These are phyloP conservation scores for Halocaridina rubra DNA, from an alignment of 2,888 invertebrate genomes.

Conservation along the genomic window DNA sequence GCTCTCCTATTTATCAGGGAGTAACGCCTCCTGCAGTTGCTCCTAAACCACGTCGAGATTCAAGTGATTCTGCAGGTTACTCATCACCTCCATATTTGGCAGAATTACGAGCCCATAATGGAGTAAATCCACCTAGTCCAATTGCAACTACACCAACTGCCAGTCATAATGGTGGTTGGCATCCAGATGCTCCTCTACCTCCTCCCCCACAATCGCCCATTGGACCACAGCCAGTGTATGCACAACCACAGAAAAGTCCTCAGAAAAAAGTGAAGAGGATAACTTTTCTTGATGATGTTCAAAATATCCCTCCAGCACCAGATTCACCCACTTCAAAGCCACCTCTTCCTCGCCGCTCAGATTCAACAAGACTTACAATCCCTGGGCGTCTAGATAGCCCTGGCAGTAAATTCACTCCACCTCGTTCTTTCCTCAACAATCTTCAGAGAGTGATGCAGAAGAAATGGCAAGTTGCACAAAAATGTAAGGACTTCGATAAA, in stretches of 20 bases:
- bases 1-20: constrained; percentile 39
- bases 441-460: constrained; percentile 92
- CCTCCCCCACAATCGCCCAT: constrained; percentile 52
- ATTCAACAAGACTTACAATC: constrained; percentile 75
- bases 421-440: constrained; percentile 84
- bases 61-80: constrained; percentile 30
- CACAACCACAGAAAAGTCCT: constrained; percentile 58
- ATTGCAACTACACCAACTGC: neutral
- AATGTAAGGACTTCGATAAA: constrained; percentile 88
- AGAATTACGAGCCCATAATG: constrained; percentile 40
- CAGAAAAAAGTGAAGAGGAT: constrained; percentile 58
- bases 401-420: constrained; percentile 66
- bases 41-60: constrained; percentile 49
- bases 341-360: constrained; percentile 75
- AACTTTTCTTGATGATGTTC: constrained; percentile 64
- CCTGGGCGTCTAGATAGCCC: constrained; percentile 68
- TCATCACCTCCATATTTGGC: constrained; percentile 44
- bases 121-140: neutral
- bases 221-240: constrained; percentile 47
- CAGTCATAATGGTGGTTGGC: constrained; percentile 38
- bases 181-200: constrained; percentile 46
- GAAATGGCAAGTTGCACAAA: constrained; percentile 93
- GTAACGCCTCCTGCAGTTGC: constrained; percentile 62
- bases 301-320: constrained; percentile 67
- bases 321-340: constrained; percentile 46